These are phyloP conservation scores for Crocuta crocuta DNA, from an alignment of 2,113 vertebrate species.

Conservation along the genomic window DNA sequence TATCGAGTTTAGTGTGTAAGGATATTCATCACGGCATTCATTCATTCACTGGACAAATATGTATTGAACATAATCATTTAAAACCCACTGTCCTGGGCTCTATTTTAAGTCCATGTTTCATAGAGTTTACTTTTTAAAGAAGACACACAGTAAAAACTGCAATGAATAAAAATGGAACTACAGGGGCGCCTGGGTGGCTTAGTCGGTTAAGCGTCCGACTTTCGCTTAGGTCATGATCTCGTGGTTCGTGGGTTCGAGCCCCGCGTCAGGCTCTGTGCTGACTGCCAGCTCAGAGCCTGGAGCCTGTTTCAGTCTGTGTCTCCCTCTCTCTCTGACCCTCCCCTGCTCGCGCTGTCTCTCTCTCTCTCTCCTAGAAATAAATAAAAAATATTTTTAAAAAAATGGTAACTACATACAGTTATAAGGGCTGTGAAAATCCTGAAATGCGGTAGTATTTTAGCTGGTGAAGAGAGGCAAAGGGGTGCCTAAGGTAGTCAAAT, in stretches of 20 bases:
- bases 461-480: not conserved
- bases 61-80: not conserved
- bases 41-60: not conserved
- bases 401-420: not conserved
- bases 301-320: no score
- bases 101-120: not conserved
- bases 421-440: not conserved
- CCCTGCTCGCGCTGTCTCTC: no score
- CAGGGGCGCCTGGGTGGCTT: no score
- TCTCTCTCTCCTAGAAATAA: no score
- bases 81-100: not conserved
- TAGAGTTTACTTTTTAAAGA: slow-evolving; percentile 2
- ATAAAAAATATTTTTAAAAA: no score
- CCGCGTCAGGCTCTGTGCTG: no score
- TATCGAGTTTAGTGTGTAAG: not conserved
- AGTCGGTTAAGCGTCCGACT: no score
- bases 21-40: not conserved
- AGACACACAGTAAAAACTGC: not conserved
- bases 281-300: no score
- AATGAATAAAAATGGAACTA: not conserved
- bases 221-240: no score
- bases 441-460: not conserved
- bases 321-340: no score
- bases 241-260: no score
- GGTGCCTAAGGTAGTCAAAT: not conserved